phyloP scores from a whole-genome alignment of 2,888 invertebrate species.

The Tinea trinotella region DNA sequence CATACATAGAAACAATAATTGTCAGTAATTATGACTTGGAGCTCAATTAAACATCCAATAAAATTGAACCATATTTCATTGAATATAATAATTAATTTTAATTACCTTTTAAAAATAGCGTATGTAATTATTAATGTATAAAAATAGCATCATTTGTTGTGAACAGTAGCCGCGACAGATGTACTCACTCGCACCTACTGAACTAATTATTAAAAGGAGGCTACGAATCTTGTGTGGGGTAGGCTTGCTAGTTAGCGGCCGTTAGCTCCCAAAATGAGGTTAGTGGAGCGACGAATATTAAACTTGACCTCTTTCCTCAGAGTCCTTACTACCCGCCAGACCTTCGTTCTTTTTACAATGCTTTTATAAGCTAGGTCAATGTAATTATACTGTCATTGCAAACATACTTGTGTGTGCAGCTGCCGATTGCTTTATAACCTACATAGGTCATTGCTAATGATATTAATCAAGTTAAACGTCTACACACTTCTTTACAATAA shows the following conservation, averaged over 20 bases:
- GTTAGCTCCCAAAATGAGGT: conserved; percentile 59
- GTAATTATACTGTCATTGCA: conserved; percentile 44
- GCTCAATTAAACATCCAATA: too few relatives aligned
- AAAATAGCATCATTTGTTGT: background rate
- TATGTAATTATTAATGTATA: background rate
- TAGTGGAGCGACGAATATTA: conserved; percentile 68
- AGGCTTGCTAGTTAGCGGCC: conserved; percentile 20
- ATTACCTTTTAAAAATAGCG: too few relatives aligned
- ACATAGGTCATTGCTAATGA: conserved; percentile 12
- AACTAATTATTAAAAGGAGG: background rate
- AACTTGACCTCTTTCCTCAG: conserved; percentile 68
- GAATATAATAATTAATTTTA: too few relatives aligned
- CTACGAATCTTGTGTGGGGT: background rate
- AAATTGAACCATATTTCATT: too few relatives aligned
- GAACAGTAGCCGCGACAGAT: background rate
- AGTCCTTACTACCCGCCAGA: conserved; percentile 70
- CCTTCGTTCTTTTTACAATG: conserved; percentile 70
- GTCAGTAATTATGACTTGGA: too few relatives aligned
- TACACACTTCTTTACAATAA: background rate
- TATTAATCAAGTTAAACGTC: conserved; percentile 13
- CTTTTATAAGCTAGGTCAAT: conserved; percentile 68
- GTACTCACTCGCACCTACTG: background rate
- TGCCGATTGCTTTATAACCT: conserved; percentile 15
- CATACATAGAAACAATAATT: too few relatives aligned
- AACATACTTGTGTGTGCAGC: conserved; percentile 7